phyloP scores from a whole-genome alignment of 2,797 vertebrate species.

The Molossus alvarezi region DNA sequence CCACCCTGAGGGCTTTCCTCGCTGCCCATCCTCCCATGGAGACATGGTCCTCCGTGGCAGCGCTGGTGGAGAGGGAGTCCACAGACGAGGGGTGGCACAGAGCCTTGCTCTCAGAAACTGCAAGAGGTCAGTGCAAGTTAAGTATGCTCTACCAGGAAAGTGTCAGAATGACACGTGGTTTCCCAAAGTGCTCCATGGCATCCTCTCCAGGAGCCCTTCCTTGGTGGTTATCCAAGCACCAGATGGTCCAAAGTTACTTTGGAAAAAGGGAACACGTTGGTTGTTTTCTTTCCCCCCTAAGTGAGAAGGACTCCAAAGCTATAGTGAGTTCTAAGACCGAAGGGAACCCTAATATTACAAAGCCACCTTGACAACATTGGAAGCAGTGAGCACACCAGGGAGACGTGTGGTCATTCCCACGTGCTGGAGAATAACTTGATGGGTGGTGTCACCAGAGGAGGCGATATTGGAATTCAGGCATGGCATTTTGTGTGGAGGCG shows the following conservation, averaged over 20 bases:
- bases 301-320: neutral
- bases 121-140: constrained; percentile 79
- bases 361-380: neutral
- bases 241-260: neutral
- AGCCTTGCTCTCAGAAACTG: constrained; percentile 99
- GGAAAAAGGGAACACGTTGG: neutral
- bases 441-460: neutral
- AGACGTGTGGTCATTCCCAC: neutral
- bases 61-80: constrained; percentile 99
- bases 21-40: constrained; percentile 99
- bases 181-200: neutral
- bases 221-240: neutral
- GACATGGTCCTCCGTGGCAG: constrained; percentile 98
- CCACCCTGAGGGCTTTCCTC: constrained; percentile 96
- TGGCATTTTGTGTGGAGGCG: neutral
- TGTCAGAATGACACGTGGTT: neutral
- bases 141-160: neutral
- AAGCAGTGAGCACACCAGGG: neutral
- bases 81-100: constrained; percentile 99
- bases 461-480: neutral
- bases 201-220: neutral
- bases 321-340: neutral
- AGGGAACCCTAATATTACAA: neutral
- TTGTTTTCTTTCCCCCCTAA: neutral
- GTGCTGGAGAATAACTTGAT: neutral